Evolutionary conservation across 2,888 invertebrate species (phyloP).

Genomic region (Leptura quadrifasciata): DNA sequence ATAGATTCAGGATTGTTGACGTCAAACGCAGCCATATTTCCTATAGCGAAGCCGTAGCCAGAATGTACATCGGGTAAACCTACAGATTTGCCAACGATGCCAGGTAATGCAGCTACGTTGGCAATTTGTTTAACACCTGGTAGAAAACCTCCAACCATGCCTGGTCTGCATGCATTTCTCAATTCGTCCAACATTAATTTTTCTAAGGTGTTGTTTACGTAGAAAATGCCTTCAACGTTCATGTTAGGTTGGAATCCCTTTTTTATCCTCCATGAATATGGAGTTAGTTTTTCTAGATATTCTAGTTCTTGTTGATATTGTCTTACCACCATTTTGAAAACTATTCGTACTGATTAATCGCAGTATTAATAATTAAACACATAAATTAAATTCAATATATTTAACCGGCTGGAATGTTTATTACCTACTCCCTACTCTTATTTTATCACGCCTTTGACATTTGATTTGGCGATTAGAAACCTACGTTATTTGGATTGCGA

Average conservation of each 20-base stretch:
- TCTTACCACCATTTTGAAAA: constrained; percentile 86
- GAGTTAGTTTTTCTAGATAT: constrained; percentile 91
- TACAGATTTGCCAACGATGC: constrained; percentile 94
- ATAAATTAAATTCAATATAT: constrained; percentile 7
- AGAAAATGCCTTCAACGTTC: constrained; percentile 99
- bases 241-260: constrained; percentile 99
- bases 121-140: constrained; percentile 99
- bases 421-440: no score
- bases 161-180: constrained; percentile 91
- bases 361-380: background rate
- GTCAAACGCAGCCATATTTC: constrained; percentile 99
- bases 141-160: constrained; percentile 95
- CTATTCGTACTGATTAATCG: background rate
- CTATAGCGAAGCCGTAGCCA: constrained; percentile 99
- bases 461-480: no score
- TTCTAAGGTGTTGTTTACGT: constrained; percentile 94
- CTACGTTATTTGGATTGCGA: no score
- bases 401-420: background rate
- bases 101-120: constrained; percentile 98
- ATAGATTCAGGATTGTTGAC: constrained; percentile 92
- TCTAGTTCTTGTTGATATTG: constrained; percentile 94
- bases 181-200: constrained; percentile 98
- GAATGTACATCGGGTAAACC: constrained; percentile 98
- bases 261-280: constrained; percentile 94
- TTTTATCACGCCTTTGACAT: no score